Evolutionary conservation across 1,140 invertebrate genomes (phyloP), one percentile per base, ranked within the genome.

Genomic region (Magallana angulata): DNA sequence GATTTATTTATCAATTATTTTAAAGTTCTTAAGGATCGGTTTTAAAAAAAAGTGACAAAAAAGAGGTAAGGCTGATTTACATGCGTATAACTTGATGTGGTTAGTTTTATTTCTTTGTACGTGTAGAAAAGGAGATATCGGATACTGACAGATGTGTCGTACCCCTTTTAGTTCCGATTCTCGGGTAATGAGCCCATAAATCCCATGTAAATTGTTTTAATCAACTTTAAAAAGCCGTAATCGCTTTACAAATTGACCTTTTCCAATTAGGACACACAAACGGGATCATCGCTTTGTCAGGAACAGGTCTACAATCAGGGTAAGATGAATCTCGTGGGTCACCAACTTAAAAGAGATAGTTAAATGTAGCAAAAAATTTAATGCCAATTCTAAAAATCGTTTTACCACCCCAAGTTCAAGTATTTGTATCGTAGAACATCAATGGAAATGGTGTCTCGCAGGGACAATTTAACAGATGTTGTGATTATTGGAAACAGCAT

Each of bases 261-360:
- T 76, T 64, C 36, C 68, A 76, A 76, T 76, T 48, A 76, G 68
- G 24, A 76, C 68, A 76, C 68, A 76, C 68, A 76, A 30, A 76
- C 68, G 68, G 68, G 68, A 76, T 76, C 68, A 76, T 76, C 68
- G 68, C 68, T 36, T 76, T 76, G 68, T 76, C 36, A 76, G 36
- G 24, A 76, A 36, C 7, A 76, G 68, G 68, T 8, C 24, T 76
- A 24, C 68, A 76, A 76, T 24, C 68, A 36, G 18, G 68, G 68
- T 76, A 12, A 76, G 68, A 76, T 76, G 68, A 12, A 76, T 76
- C 36, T 76, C 24, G 18, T 76, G 68, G 68, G 68, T 76, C 68
- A 76, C 24, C 36, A 76, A 76, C 68, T 76, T 76, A 36, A 76
- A 76, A 76, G 68, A 76, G 68, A 76, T 30, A 76, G 68, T 76